Conservation (phyloP, 2,888 invertebrate species). For the Linyphia triangularis region DNA sequence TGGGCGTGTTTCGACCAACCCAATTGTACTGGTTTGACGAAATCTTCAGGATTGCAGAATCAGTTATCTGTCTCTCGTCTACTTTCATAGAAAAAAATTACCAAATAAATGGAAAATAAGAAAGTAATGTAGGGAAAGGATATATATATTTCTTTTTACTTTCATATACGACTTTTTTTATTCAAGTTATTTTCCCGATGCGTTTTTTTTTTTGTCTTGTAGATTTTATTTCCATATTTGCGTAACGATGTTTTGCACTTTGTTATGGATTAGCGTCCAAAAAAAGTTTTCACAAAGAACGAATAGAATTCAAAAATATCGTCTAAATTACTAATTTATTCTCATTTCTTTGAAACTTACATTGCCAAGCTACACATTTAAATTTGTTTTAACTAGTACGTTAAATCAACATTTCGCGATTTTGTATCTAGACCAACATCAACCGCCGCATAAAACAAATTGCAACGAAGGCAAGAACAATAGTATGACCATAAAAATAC, state of each 20-base stretch:
- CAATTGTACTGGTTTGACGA: constrained; percentile 54
- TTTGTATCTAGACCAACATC: too few relatives aligned
- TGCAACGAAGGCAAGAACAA: too few relatives aligned
- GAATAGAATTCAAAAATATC: too few relatives aligned
- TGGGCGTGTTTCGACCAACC: constrained; percentile 60
- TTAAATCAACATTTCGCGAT: too few relatives aligned
- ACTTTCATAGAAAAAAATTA: constrained; percentile 16
- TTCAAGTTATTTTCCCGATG: constrained; percentile 8
- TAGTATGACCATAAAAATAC: too few relatives aligned
- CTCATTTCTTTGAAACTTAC: too few relatives aligned
- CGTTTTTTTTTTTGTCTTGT: constrained; percentile 13
- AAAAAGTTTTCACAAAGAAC: too few relatives aligned
- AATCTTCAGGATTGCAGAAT: constrained; percentile 62
- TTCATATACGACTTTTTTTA: constrained; percentile 37
- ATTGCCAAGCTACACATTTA: too few relatives aligned
- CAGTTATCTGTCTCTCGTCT: constrained; percentile 66
- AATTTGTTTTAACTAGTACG: too few relatives aligned
- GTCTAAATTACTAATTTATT: too few relatives aligned
- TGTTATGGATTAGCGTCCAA: constrained; percentile 38
- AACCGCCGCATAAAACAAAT: too few relatives aligned
- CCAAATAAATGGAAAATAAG: constrained; percentile 5
- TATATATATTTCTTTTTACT: constrained; percentile 1
- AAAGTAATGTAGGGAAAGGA: neutral
- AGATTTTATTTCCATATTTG: constrained; percentile 24
- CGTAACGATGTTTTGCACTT: constrained; percentile 46